phyloP scores from a whole-genome alignment of 2,888 invertebrate genomes.

The Pollenia labialis region DNA sequence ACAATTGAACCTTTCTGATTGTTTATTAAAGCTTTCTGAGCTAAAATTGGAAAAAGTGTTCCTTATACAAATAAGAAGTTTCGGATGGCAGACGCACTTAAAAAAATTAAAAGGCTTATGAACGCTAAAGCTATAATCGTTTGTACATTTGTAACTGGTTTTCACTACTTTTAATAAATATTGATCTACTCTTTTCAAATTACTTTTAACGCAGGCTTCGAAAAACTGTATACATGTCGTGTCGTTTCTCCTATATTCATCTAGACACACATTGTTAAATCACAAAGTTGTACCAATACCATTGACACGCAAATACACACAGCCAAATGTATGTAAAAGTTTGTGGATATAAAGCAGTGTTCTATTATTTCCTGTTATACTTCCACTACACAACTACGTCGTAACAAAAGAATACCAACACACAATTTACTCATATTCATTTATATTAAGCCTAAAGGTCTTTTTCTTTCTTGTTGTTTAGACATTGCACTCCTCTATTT shows the following conservation, averaged over 20 bases:
- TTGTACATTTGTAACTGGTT: too few species aligned
- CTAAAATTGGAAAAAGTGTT: too few species aligned
- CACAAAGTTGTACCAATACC: constrained; percentile 11
- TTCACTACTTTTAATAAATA: too few species aligned
- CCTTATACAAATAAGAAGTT: too few species aligned
- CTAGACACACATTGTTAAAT: background rate
- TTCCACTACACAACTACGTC: constrained; percentile 27
- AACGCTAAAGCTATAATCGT: too few species aligned
- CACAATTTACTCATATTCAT: constrained; percentile 11
- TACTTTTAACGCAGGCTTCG: background rate
- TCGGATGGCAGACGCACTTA: too few species aligned
- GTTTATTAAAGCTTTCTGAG: too few species aligned
- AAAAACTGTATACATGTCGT: background rate
- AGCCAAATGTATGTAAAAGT: background rate
- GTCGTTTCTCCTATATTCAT: background rate
- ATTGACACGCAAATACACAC: background rate
- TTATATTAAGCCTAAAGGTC: constrained; percentile 43
- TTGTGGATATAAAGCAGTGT: constrained; percentile 27
- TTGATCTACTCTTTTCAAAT: background rate
- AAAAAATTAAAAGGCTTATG: too few species aligned
- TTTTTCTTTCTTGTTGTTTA: constrained; percentile 11
- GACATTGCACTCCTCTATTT: background rate
- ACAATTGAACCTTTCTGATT: too few species aligned
- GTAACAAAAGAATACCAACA: constrained; percentile 11
- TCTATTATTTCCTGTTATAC: constrained; percentile 59